These are phyloP conservation scores for Rapana venosa DNA, from an alignment of 2,888 invertebrate genomes.

Conservation along the genomic window DNA sequence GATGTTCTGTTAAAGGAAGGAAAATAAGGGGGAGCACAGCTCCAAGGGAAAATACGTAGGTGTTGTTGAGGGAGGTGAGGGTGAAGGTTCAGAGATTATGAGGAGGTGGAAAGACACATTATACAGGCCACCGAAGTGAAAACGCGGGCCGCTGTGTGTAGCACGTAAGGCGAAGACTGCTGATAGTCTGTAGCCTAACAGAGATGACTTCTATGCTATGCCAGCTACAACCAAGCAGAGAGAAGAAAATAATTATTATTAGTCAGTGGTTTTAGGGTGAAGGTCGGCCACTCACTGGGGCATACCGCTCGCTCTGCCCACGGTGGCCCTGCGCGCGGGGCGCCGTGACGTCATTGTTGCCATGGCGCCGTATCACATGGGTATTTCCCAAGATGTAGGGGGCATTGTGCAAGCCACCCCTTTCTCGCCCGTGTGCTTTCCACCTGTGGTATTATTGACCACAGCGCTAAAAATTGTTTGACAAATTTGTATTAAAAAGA, in stretches of 20 bases:
- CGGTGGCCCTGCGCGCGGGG: background rate
- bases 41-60: background rate
- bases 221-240: too few species aligned
- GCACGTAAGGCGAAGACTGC: background rate
- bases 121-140: too few species aligned
- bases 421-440: too few species aligned
- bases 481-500: too few species aligned
- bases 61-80: background rate
- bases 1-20: background rate
- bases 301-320: slow-evolving; percentile 25
- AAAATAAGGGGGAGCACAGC: background rate
- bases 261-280: background rate
- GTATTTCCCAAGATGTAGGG: slow-evolving; percentile 36
- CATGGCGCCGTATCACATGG: slow-evolving; percentile 44
- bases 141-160: background rate
- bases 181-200: background rate
- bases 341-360: slow-evolving; percentile 43
- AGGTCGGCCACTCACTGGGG: slow-evolving; percentile 18
- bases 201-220: background rate
- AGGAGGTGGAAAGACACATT: background rate
- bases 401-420: background rate
- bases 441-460: too few species aligned
- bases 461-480: too few species aligned
- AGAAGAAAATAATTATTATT: background rate
- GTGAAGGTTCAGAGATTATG: too few species aligned